Conservation (phyloP, 2,113 vertebrate genomes). For the Paralichthys olivaceus region DNA sequence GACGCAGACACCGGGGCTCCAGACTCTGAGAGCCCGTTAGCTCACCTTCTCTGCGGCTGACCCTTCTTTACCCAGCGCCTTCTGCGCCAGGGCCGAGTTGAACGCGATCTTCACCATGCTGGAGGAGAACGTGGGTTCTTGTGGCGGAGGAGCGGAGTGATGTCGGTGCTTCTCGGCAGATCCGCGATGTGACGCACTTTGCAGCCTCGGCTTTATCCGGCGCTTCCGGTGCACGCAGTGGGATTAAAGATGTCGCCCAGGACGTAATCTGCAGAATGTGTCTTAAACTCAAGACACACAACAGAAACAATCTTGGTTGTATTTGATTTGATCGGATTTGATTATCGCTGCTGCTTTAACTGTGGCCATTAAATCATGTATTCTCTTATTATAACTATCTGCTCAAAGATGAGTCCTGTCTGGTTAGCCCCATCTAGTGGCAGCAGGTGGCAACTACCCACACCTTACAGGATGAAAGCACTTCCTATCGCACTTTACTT, state of each 20-base stretch:
- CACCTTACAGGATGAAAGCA: neutral
- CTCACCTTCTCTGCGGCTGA: conserved; percentile 84
- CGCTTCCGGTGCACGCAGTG: conserved; percentile 67
- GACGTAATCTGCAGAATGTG: neutral
- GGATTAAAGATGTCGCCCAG: conserved; percentile 32
- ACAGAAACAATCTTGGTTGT: too few relatives aligned
- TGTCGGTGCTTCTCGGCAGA: conserved; percentile 21
- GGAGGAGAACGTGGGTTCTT: neutral
- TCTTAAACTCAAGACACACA: too few relatives aligned
- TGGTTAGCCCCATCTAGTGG: conserved; percentile 58
- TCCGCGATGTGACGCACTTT: conserved; percentile 80
- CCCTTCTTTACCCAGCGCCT: conserved; percentile 82
- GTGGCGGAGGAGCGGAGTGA: neutral
- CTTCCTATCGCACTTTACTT: conserved; percentile 17
- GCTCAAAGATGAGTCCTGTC: neutral
- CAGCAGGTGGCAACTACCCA: neutral
- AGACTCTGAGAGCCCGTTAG: neutral
- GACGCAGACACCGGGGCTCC: neutral
- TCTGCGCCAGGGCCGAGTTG: conserved; percentile 87
- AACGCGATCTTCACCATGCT: conserved; percentile 91
- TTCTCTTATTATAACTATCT: neutral
- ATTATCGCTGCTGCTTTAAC: too few relatives aligned
- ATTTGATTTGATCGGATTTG: too few relatives aligned
- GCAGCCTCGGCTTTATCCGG: conserved; percentile 61
- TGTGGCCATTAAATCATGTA: neutral